Base-by-base conservation (phyloP, 2,888 invertebrate species). In the Lamellibrachia satsuma region DNA sequence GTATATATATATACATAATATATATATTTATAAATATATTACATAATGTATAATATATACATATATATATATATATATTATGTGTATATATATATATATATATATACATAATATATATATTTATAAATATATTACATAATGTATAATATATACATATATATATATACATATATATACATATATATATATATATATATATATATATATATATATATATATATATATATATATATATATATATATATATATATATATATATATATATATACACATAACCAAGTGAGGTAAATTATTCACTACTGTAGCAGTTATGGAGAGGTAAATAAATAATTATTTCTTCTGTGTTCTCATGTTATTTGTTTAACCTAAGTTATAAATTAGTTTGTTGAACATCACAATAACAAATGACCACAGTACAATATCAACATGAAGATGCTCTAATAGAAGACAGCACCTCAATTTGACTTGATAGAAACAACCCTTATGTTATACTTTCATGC, bases 281-380 rank as follows among this genome's bases (percentile, higher is more conserved):
- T 7, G 55, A 55, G 9, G 55, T 55, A 55, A 55, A 55, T 55
- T 55, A 55, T 55, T 55, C 3, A 55, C 55, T 3, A 55, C 9
- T 55, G 55, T 9, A 9, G 55, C 9, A 55, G 9, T 55, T 55
- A 55, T 9, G 39, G 39, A 55, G 8, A 55, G 22, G 75, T 75
- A 75, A 75, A 75, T 75, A 75, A 75, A 75, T 75, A 11, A 75
- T 75, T 75, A 75, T 75, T 75, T 75, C 75, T 75, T 75, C 75
- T n/a, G n/a, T 75, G 60, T 60, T 22, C n/a, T 75, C 75, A 22
- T 15, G 75, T 75, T 75, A 6, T 75, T 75, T 75, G 75, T 75
- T 55, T 55, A 75, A 11, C 22, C 75, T 75, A 75, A 15, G n/a
- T 15, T 75, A 75, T 6, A 75, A 11, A 57, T 15, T 11, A 57